Evolutionary conservation across 2,113 vertebrate species (phyloP).

Genomic region (Zosterops borbonicus): DNA sequence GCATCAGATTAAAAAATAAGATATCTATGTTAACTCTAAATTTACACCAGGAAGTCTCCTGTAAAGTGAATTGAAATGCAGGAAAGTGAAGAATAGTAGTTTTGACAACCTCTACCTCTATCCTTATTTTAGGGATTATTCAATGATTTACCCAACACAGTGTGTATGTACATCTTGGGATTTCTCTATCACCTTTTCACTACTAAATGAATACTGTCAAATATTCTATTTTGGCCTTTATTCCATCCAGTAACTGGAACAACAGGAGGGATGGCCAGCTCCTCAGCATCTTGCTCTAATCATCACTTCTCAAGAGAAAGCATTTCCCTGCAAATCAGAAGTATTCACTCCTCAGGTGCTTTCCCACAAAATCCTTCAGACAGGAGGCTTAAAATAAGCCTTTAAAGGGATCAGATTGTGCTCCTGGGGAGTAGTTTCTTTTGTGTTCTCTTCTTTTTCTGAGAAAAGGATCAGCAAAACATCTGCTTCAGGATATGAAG

Average conservation of each 20-base stretch:
- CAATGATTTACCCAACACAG: not conserved
- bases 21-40: not conserved
- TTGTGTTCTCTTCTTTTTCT: conserved; percentile 19
- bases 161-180: not conserved
- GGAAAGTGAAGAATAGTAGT: not conserved
- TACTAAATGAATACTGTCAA: not conserved
- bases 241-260: not conserved
- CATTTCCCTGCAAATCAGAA: conserved; percentile 12
- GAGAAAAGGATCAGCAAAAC: conserved; percentile 42
- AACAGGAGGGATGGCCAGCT: not conserved
- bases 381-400: conserved; percentile 18
- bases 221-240: not conserved
- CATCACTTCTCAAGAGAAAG: conserved; percentile 6
- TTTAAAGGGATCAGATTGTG: conserved; percentile 36
- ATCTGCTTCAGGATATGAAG: not conserved
- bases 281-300: not conserved
- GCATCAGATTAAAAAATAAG: not conserved
- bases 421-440: conserved; percentile 5
- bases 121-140: not conserved
- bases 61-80: not conserved
- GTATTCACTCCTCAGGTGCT: conserved; percentile 44
- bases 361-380: conserved; percentile 49
- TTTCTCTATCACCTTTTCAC: not conserved
- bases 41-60: not conserved
- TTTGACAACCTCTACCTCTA: not conserved